These are phyloP conservation scores for Albula goreensis DNA, from an alignment of 2,113 vertebrate species.

Conservation along the genomic window DNA sequence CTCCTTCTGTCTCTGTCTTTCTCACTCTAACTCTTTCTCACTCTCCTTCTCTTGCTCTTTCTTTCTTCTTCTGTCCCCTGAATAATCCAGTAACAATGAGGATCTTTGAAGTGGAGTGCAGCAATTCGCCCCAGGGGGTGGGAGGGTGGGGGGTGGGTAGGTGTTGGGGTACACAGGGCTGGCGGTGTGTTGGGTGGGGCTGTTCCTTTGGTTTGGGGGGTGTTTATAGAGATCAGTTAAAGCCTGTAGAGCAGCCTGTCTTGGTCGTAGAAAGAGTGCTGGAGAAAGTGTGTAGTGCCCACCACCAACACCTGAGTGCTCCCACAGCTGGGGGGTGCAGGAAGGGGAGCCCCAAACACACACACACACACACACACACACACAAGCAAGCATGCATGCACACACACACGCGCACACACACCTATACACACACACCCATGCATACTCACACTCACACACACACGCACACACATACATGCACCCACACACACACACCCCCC, in stretches of 20 bases:
- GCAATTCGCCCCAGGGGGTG: conserved; percentile 62
- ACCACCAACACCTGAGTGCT: conserved; percentile 33
- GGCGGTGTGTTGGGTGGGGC: conserved; percentile 27
- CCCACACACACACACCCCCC: background rate
- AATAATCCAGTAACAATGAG: conserved; percentile 87
- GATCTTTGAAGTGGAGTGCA: conserved; percentile 79
- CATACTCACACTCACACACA: conserved; percentile 17
- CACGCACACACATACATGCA: background rate
- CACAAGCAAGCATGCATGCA: background rate
- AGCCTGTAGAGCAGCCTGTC: conserved; percentile 76
- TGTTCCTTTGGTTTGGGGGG: conserved; percentile 9
- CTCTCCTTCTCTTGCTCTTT: conserved; percentile 43
- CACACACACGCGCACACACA: background rate
- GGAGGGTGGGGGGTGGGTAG: background rate
- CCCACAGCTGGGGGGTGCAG: conserved; percentile 45
- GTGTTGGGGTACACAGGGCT: conserved; percentile 10
- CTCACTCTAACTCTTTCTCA: conserved; percentile 19
- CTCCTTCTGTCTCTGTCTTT: background rate
- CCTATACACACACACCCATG: conserved; percentile 14
- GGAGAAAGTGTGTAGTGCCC: conserved; percentile 71
- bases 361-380: background rate
- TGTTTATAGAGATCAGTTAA: conserved; percentile 85
- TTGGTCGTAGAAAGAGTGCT: conserved; percentile 78
- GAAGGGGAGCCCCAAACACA: conserved; percentile 37
- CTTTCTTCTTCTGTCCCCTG: conserved; percentile 66